These are phyloP conservation scores for Tragelaphus buxtoni DNA, from an alignment of 2,113 vertebrate genomes.

Conservation along the genomic window DNA sequence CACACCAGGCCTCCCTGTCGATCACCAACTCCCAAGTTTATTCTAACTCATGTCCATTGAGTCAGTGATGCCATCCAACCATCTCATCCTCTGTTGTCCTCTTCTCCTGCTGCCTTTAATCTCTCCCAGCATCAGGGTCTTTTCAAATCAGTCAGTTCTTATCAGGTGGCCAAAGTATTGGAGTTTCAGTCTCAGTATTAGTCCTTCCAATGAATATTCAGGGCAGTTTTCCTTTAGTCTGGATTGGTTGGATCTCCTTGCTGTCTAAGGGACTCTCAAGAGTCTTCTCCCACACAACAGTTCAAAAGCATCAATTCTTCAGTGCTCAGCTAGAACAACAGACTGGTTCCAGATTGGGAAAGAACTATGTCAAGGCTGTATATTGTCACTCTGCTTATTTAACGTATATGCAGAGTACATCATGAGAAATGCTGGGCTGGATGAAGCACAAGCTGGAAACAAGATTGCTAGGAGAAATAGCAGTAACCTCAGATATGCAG, in stretches of 20 bases:
- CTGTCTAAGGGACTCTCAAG: background rate
- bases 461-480: background rate
- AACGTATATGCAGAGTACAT: background rate
- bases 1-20: background rate
- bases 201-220: background rate
- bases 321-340: background rate
- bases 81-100: background rate
- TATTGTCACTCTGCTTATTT: background rate
- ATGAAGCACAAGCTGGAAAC: background rate
- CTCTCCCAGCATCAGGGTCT: background rate
- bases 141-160: background rate
- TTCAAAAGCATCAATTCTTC: background rate
- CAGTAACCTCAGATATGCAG: background rate
- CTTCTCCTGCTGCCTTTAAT: background rate
- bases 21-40: background rate
- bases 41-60: background rate
- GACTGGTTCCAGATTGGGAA: background rate
- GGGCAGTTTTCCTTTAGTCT: background rate
- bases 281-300: background rate
- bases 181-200: background rate
- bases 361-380: background rate
- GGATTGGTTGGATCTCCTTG: background rate
- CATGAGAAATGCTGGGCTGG: accelerated
- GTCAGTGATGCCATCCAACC: background rate
- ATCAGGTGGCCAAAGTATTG: background rate